Percentiles rank a stretch among this genome's conserved stretches.
These are phyloP conservation scores for Agonopterix arenella DNA, from an alignment of 2,888 invertebrate species.

Conservation along the genomic window DNA sequence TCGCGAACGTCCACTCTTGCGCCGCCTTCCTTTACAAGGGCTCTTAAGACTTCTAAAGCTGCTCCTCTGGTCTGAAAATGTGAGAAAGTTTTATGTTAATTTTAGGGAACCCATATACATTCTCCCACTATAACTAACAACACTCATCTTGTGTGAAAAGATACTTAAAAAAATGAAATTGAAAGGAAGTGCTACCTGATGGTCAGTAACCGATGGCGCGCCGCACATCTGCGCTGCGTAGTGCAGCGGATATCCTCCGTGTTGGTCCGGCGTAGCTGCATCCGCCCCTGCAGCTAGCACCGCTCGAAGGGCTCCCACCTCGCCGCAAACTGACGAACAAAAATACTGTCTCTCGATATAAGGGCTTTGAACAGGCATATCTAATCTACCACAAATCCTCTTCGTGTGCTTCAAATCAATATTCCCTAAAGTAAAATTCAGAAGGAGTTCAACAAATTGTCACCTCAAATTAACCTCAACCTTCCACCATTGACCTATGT, in stretches of 20 bases:
- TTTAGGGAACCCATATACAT: too few relatives aligned
- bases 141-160: too few relatives aligned
- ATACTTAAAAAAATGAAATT: too few relatives aligned
- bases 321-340: conserved; percentile 87
- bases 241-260: conserved; percentile 96
- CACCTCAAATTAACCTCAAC: conserved; percentile 1
- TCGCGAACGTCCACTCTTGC: conserved; percentile 92
- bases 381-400: too few relatives aligned
- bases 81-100: too few relatives aligned
- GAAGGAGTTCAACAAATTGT: not conserved
- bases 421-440: too few relatives aligned
- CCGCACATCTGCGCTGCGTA: conserved; percentile 99
- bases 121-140: too few relatives aligned
- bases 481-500: conserved; percentile 3
- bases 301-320: conserved; percentile 90
- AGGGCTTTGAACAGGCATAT: too few relatives aligned
- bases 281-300: conserved; percentile 91
- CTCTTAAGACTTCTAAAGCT: conserved; percentile 88
- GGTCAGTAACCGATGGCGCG: conserved; percentile 81
- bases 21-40: conserved; percentile 84
- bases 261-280: conserved; percentile 92
- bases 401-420: too few relatives aligned
- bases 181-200: conserved; percentile 38
- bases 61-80: conserved; percentile 62
- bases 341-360: too few relatives aligned